Evolutionary conservation across 2,113 vertebrate genomes (phyloP).

Genomic region (Daphoenositta chrysoptera): DNA sequence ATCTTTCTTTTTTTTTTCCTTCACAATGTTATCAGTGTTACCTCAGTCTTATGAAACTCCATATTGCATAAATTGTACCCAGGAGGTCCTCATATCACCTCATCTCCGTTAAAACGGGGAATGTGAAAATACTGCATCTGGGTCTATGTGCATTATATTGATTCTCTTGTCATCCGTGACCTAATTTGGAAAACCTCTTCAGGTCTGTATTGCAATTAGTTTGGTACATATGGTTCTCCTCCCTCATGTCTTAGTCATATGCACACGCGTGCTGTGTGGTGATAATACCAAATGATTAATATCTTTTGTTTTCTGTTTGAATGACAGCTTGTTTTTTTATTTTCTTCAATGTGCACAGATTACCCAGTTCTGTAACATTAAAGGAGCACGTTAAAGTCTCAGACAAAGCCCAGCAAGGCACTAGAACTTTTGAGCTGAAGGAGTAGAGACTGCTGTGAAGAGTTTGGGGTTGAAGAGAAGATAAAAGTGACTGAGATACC

Average conservation of each 20-base stretch:
- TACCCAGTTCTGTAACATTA: neutral
- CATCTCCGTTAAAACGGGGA: neutral
- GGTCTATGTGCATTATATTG: neutral
- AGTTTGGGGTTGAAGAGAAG: neutral
- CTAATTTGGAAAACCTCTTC: neutral
- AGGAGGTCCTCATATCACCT: neutral
- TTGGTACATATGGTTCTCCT: constrained; percentile 35
- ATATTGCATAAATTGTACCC: neutral
- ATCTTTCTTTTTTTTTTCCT: neutral
- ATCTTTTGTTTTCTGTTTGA: constrained; percentile 23
- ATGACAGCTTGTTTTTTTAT: neutral
- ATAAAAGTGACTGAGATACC: neutral
- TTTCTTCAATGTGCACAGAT: neutral
- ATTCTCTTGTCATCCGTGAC: neutral
- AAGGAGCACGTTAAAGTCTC: accelerated
- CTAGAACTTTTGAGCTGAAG: neutral
- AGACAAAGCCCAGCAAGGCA: neutral
- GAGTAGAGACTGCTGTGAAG: neutral
- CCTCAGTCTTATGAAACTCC: neutral
- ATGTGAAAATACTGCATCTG: neutral
- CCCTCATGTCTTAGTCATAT: constrained; percentile 45
- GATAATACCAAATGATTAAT: constrained; percentile 35
- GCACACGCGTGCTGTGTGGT: neutral
- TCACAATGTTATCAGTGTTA: neutral
- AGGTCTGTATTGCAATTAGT: neutral